These are phyloP conservation scores for Linepithema humile DNA, from an alignment of 1,140 invertebrate genomes.

Conservation along the genomic window DNA sequence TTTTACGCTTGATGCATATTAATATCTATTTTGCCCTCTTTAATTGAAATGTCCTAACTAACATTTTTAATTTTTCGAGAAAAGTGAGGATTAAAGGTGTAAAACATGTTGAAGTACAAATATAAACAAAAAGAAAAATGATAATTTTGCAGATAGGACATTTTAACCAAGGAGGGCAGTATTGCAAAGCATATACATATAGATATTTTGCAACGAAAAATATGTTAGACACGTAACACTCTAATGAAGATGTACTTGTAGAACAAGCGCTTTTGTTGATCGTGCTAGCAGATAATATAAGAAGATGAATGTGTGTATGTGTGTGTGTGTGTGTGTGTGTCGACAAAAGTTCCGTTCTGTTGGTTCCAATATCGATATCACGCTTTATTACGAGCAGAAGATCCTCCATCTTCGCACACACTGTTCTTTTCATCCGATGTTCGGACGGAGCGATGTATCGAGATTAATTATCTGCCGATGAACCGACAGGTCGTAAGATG, in stretches of 20 bases:
- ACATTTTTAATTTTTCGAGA: too few species aligned
- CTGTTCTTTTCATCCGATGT: background rate
- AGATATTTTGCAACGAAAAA: background rate
- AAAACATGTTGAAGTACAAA: too few species aligned
- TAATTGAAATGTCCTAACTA: too few species aligned
- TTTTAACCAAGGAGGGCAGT: too few species aligned
- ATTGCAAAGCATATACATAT: background rate
- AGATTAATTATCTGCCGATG: slow-evolving; percentile 29
- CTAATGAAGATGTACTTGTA: background rate
- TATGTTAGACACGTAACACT: background rate
- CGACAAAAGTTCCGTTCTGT: background rate
- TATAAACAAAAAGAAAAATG: too few species aligned
- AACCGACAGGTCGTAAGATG: background rate
- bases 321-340: too few species aligned
- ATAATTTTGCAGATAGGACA: too few species aligned
- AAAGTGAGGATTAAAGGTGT: too few species aligned
- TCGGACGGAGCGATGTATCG: background rate
- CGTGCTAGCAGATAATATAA: background rate
- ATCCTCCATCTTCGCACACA: background rate
- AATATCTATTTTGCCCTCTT: slow-evolving; percentile 7
- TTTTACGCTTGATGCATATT: background rate
- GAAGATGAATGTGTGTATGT: background rate
- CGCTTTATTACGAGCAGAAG: slow-evolving; percentile 20
- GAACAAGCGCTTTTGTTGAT: background rate
- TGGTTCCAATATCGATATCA: slow-evolving; percentile 37